Evolutionary conservation across 2,797 vertebrate genomes (phyloP).

Genomic region (Rhabdophis nuchalis): DNA sequence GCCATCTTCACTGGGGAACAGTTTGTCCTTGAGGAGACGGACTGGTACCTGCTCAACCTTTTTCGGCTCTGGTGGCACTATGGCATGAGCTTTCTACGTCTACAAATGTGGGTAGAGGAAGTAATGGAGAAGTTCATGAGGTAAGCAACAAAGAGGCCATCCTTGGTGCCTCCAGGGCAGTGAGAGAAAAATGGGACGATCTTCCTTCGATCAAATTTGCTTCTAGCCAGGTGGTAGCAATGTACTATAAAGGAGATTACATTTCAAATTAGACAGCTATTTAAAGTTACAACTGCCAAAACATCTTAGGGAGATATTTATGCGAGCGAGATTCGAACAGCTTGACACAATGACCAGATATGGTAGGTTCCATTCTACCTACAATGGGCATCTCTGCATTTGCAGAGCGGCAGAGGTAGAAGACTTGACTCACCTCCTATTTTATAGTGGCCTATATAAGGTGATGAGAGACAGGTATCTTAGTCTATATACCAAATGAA

Average conservation of each 20-base stretch:
- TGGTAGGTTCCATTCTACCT: no score
- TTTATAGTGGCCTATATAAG: no score
- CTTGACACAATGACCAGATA: no score
- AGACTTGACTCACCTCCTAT: no score
- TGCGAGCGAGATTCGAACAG: no score
- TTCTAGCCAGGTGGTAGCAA: not conserved
- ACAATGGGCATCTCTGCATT: no score
- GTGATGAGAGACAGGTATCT: no score
- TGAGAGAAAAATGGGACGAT: not conserved
- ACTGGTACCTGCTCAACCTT: constrained; percentile 97
- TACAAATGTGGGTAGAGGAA: constrained; percentile 99
- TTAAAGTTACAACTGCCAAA: no score
- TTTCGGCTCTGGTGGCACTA: constrained; percentile 98
- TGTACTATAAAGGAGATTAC: not conserved
- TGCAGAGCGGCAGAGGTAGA: no score
- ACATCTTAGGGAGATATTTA: no score
- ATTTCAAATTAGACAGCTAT: no score
- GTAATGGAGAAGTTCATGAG: constrained; percentile 99
- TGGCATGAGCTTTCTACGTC: constrained; percentile 94
- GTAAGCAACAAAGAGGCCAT: constrained; percentile 56
- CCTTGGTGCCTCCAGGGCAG: not conserved
- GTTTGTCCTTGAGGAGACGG: constrained; percentile 91
- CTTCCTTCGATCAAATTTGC: not conserved
- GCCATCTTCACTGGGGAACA: constrained; percentile 90
- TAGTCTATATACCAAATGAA: no score